Evolutionary conservation across 2,888 invertebrate genomes (phyloP).

Genomic region (Watsonalla binaria): DNA sequence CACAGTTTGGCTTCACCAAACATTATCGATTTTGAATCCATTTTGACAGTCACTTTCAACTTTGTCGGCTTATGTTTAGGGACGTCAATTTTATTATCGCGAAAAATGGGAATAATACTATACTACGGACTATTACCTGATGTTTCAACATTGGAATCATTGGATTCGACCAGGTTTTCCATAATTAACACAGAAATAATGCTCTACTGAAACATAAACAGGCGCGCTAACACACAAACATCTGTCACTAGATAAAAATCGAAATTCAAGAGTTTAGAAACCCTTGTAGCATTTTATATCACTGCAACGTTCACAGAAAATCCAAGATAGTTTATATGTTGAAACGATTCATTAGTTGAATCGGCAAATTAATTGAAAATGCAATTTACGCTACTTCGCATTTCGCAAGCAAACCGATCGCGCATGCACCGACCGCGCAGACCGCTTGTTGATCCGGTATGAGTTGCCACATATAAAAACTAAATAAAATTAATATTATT

Average conservation of each 20-base stretch:
- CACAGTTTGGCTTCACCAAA: not conserved
- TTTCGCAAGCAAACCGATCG: slow-evolving; percentile 23
- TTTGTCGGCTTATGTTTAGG: slow-evolving; percentile 38
- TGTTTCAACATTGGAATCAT: slow-evolving; percentile 32
- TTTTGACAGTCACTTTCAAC: slow-evolving; percentile 16
- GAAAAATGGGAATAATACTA: slow-evolving; percentile 15
- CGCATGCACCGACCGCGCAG: slow-evolving; percentile 15
- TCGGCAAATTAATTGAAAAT: not conserved
- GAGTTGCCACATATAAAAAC: slow-evolving; percentile 37
- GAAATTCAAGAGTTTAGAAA: slow-evolving; percentile 42
- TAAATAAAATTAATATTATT: not conserved
- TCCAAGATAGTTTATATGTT: not conserved
- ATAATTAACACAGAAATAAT: slow-evolving; percentile 13
- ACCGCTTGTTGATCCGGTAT: slow-evolving; percentile 69
- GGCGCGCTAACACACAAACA: slow-evolving; percentile 59
- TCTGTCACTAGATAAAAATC: slow-evolving; percentile 52
- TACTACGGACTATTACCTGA: slow-evolving; percentile 38
- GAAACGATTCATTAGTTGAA: too few relatives aligned
- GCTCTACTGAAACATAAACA: slow-evolving; percentile 40
- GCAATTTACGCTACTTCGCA: not conserved
- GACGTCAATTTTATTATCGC: slow-evolving; percentile 29
- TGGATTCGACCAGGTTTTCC: slow-evolving; percentile 49
- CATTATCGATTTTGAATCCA: not conserved
- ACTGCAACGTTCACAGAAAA: not conserved
- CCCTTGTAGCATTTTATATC: slow-evolving; percentile 11